phyloP scores from a whole-genome alignment of 2,113 vertebrate species.

The Osmerus eperlanus region DNA sequence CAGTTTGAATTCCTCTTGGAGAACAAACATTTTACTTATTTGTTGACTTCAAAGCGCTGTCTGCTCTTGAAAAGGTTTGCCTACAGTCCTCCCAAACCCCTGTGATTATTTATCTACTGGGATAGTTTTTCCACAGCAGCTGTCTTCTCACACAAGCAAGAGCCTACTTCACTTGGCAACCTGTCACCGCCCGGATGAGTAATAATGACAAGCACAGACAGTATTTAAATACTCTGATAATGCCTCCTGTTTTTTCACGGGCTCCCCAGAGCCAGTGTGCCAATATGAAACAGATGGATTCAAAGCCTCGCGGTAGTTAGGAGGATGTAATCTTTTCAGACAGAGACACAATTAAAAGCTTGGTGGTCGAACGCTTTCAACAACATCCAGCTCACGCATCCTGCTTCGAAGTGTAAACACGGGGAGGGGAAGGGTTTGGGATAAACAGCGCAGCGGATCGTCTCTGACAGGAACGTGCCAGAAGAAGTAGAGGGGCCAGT shows the following conservation, averaged over 20 bases:
- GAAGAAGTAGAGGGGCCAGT: too few species aligned
- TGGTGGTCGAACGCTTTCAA: conserved; percentile 34
- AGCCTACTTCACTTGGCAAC: conserved; percentile 37
- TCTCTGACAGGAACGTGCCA: too few species aligned
- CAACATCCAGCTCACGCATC: conserved; percentile 25
- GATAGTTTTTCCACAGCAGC: conserved; percentile 25
- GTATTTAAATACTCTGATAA: conserved; percentile 36
- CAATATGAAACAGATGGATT: conserved; percentile 56
- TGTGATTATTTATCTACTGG: conserved; percentile 29
- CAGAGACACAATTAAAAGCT: conserved; percentile 45
- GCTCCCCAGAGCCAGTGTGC: conserved; percentile 29
- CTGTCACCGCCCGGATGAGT: conserved; percentile 15
- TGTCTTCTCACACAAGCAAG: conserved; percentile 37
- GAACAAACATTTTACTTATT: conserved; percentile 38
- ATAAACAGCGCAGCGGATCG: conserved; percentile 32
- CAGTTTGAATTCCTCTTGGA: conserved; percentile 38
- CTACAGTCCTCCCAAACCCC: background rate
- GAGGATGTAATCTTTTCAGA: conserved; percentile 38
- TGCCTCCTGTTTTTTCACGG: conserved; percentile 27
- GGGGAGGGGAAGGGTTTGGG: conserved; percentile 3
- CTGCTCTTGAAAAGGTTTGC: conserved; percentile 20
- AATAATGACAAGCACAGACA: conserved; percentile 40
- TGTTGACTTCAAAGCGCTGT: conserved; percentile 26
- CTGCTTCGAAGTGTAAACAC: conserved; percentile 36
- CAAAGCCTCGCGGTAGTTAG: conserved; percentile 28